These are phyloP conservation scores for Halcyon badia DNA, from an alignment of 2,797 vertebrate species.

Conservation along the genomic window DNA sequence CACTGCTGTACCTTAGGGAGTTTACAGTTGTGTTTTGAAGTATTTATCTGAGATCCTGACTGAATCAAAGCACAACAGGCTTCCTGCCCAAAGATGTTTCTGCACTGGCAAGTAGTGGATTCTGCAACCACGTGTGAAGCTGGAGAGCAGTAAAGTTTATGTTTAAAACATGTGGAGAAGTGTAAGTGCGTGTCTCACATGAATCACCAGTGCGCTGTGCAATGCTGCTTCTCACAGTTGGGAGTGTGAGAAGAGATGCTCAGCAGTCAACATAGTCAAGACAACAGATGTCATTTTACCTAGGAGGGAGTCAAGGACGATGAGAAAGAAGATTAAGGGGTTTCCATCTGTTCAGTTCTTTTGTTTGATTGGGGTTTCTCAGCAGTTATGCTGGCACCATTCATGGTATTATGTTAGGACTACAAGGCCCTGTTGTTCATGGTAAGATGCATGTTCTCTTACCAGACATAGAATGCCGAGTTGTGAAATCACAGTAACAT, in stretches of 20 bases:
- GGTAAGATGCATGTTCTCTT: not conserved
- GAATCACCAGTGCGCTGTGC: not conserved
- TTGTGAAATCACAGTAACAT: not conserved
- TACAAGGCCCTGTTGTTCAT: not conserved
- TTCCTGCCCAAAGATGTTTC: not conserved
- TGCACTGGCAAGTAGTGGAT: not conserved
- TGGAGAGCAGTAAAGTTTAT: not conserved
- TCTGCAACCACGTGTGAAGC: not conserved
- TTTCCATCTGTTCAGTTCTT: not conserved
- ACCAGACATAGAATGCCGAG: not conserved
- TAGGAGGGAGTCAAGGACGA: not conserved
- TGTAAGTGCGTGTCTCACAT: accelerated
- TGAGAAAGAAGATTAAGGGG: constrained; percentile 8
- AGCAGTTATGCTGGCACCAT: not conserved
- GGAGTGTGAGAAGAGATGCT: not conserved
- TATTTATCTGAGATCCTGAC: not conserved
- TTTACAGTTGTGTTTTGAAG: not conserved
- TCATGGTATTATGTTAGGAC: not conserved
- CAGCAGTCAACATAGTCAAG: not conserved
- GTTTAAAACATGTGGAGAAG: not conserved
- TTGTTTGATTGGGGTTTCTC: not conserved
- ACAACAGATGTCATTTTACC: not conserved
- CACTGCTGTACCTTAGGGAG: not conserved
- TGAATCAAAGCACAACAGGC: not conserved
- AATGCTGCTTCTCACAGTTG: not conserved